phyloP scores from a whole-genome alignment of 2,797 vertebrate genomes.

The Pelochelys cantorii region DNA sequence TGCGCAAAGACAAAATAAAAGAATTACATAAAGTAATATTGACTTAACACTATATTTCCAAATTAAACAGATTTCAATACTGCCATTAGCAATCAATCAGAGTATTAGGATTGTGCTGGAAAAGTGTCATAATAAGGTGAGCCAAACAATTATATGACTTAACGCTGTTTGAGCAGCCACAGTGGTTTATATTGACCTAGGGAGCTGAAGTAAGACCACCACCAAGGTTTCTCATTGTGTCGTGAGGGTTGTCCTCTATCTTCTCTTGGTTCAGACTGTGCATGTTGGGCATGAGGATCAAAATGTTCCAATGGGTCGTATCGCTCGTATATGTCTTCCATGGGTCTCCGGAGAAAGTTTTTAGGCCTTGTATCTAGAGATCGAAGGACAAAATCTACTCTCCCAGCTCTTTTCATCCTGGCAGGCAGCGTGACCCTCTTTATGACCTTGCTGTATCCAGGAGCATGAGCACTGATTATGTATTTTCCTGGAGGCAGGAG shows the following conservation, averaged over 20 bases:
- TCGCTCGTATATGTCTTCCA: constrained; percentile 77
- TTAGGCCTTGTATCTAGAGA: constrained; percentile 81
- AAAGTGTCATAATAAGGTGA: background rate
- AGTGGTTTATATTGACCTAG: constrained; percentile 87
- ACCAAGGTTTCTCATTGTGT: constrained; percentile 92
- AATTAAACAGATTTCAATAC: constrained; percentile 60
- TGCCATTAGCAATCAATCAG: background rate
- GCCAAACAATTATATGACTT: background rate
- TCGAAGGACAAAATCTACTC: constrained; percentile 91
- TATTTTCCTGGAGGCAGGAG: constrained; percentile 90
- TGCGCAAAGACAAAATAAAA: constrained; percentile 34
- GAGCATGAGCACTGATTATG: constrained; percentile 89
- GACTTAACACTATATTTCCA: constrained; percentile 37
- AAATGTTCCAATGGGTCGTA: constrained; percentile 87
- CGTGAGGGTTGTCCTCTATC: constrained; percentile 26
- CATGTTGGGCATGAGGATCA: constrained; percentile 70
- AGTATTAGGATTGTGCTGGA: accelerated
- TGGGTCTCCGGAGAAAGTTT: constrained; percentile 70
- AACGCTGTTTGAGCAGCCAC: constrained; percentile 92
- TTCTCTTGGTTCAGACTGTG: constrained; percentile 48
- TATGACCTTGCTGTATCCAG: constrained; percentile 87
- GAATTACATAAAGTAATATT: background rate
- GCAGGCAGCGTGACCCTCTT: constrained; percentile 91
- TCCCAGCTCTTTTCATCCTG: constrained; percentile 86
- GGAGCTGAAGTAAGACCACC: constrained; percentile 96